Base-by-base conservation (phyloP, 2,888 invertebrate genomes). In the Odontocerum albicorne region DNA sequence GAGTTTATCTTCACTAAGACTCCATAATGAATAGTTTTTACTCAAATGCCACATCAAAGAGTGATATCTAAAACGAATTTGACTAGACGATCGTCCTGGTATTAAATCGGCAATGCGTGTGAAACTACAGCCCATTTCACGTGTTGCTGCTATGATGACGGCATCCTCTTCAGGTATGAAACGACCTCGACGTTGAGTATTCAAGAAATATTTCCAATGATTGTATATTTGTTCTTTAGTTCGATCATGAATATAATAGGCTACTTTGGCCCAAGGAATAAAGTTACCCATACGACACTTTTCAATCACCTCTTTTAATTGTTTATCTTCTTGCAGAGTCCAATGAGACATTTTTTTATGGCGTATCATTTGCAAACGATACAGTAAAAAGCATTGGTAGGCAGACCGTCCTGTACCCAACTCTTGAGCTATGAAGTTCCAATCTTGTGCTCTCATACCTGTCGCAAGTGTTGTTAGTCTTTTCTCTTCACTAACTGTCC, bases 211-310 rank as follows among this genome's bases (percentile, higher is more conserved):
- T 22, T 66, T 63, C 63, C 78, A 82, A 59, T 83, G 80, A 52
- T 82, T 79, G 63, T 88, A 87, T 8, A 88, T 70, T 67, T 89
- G 88, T 2, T 76, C 72, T 66, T 84, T 85, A 0, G 82, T 81
- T 60, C 85, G 77, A 55, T 81, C 78, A 7, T 80, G 78, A 70
- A 90, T 83, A 44, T 81, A 77, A 17, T 77, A 75, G 1, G 81
- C 75, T 4, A 91, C 83, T 66, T 82, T 82, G 2, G 81, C 77
- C 92, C 92, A 93, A 1, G 88, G 86, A 59, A 91, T 86, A 39
- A 80, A 81, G 55, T 82, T 74, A 13, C 86, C 88, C 50, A 84
- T 74, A 59, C 75, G 81, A 60, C 83, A 82, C 57, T 72, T 72
- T n/a, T 84, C 78, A 0, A 93, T 80, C 1, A 87, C 69, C 49